Evolutionary conservation across 2,113 vertebrate species (phyloP), one percentile per base, ranked within the genome.

Genomic region (Pterocles gutturalis): DNA sequence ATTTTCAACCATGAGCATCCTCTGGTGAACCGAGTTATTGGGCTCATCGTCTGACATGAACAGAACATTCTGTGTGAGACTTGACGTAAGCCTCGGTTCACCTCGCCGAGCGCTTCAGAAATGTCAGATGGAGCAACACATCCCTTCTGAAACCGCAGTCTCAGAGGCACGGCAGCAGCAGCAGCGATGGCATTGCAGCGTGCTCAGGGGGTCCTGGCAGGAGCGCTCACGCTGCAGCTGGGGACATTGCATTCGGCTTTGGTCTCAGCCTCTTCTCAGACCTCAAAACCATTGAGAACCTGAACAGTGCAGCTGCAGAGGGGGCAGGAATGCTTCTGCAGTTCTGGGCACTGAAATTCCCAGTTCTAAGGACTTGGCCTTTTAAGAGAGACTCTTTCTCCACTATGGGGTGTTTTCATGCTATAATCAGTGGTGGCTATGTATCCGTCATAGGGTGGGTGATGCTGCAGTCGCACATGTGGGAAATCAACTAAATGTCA

Each of bases 141-240:
- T 64, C 33, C 70, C 55, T 87, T 33, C 49, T 5, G 36, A 28
- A 48, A 4, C 8, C 4, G 69, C 43, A n/a, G 43, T 36, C 20
- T 43, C 17, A 41, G 41, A 5, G 48, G 33, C 24, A 4, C 16
- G 31, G 73, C 38, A 34, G 60, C 25, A 14, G 18, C 13, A 2
- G 41, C 41, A 41, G 41, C 6, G 41, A 33, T 18, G 9, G 1
- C 45, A 1, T 3, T 10, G 17, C 13, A 4, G 9, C 1, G 29
- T 34, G 36, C 54, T 80, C 17, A 8, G 67, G 26, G 26, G 34
- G 58, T 72, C 41, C 3, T 1, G 71, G 6, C 41, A 16, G 7
- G 22, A 28, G n/a, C 1, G 2, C 75, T 36, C 0, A 2, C 13
- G 1, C 19, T 14, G 48, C 10, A 54, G 51, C 21, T 43, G 31